phyloP scores from a whole-genome alignment of 2,113 vertebrate genomes.

The Cromileptes altivelis region DNA sequence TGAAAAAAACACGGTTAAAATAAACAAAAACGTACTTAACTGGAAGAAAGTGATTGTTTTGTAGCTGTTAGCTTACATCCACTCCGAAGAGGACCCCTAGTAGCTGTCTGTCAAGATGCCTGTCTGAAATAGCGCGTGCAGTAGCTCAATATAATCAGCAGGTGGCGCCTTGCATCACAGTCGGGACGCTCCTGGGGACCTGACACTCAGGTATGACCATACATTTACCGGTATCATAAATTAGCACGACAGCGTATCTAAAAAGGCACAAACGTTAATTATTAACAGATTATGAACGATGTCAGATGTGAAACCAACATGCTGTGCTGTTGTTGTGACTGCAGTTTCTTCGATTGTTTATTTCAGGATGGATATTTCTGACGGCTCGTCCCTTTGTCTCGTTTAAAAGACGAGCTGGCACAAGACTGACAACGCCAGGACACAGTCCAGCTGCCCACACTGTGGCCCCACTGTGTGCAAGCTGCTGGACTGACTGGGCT shows the following conservation, averaged over 20 bases:
- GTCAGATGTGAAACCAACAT: neutral
- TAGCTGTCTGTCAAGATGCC: slow-evolving; percentile 62
- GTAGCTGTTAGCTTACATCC: neutral
- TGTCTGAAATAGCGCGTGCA: slow-evolving; percentile 49
- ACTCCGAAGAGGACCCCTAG: slow-evolving; percentile 58
- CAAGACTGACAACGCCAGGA: neutral
- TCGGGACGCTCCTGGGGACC: neutral
- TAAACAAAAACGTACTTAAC: neutral
- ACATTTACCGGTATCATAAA: neutral
- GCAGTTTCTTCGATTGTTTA: neutral
- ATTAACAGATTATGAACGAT: neutral
- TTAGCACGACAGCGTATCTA: neutral
- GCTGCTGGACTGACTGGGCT: neutral
- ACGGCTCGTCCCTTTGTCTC: neutral
- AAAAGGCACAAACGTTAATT: neutral
- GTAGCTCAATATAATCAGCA: slow-evolving; percentile 20
- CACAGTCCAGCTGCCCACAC: neutral
- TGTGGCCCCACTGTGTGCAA: neutral
- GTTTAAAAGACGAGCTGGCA: neutral
- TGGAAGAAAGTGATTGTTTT: neutral
- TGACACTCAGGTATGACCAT: neutral
- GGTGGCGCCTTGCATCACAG: slow-evolving; percentile 47
- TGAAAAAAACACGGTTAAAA: neutral
- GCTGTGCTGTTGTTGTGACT: neutral
- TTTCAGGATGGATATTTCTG: neutral